Evolutionary conservation across 2,797 vertebrate species (phyloP), one percentile per base, ranked within the genome.

Genomic region (Brachyalestes nurse): DNA sequence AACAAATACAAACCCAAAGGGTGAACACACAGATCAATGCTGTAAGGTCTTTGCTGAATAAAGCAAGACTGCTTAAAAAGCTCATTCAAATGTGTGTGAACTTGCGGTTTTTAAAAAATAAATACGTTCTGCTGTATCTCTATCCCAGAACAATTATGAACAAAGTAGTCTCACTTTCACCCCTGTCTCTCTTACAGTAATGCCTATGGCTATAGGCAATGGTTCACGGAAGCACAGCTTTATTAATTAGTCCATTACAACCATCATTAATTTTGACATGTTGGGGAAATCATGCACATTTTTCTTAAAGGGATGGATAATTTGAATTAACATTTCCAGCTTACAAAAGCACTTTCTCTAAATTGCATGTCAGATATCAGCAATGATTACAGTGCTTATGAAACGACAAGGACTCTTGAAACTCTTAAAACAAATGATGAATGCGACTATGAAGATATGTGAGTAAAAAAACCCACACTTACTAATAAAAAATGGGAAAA

Each of bases 241-340:
- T 76, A 80, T 83, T 53, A 65, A 80, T 79, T 60, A 71, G 16
- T 16, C 58, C 13, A 71, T 83, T 75, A 79, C 67, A 78, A 25
- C 62, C 65, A 57, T 71, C 51, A 40, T 51, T 70, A 66, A 72
- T 60, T 79, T 58, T 23, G 64, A 21, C 51, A 53, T 42, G 70
- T 70, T 64, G 47, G 45, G 19, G 49, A 71, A 77, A 47, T 60
- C 42, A 4, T 4, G 7, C 19, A 83, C 73, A 79, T 62, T 21
- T 69, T 47, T 70, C 67, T 71, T 53, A 51, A 71, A 71, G 45
- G 69, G 16, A 14, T 53, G 14, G 47, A 53, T 53, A 51, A 25
- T 19, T 5, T 17, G 9, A 53, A 71, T 17, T 49, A 71, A 53
- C 47, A 53, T 71, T 53, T 53, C 69, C 45, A 51, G 23, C 47